A percentile compares a stretch with the other conserved stretches of the same genome.
Conservation (phyloP, 2,113 vertebrate species). For the Hucho hucho region DNA sequence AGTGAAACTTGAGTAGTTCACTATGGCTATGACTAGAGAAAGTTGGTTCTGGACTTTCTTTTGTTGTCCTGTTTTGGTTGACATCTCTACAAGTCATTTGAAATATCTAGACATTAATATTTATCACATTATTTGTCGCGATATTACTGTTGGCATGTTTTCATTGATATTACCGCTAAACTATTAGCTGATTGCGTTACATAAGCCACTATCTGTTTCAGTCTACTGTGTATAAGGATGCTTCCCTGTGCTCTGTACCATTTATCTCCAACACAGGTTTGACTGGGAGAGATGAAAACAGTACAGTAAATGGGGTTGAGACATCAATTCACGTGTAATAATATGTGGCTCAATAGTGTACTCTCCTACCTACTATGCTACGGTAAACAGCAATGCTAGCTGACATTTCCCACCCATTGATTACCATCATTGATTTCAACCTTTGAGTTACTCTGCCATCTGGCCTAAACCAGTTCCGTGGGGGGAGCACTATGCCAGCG, state of each 20-base stretch:
- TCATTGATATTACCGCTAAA: no score
- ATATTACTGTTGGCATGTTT: no score
- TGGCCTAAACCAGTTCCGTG: conserved; percentile 56
- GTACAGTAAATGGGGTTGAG: conserved; percentile 25
- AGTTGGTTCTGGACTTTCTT: no score
- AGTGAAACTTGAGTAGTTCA: no score
- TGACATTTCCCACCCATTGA: conserved; percentile 71
- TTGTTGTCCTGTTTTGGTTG: no score
- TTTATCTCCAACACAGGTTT: neutral
- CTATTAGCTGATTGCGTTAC: no score
- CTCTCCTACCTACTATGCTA: conserved; percentile 9
- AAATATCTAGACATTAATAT: no score
- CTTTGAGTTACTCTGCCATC: conserved; percentile 52
- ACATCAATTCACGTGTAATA: conserved; percentile 34
- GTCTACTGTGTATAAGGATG: no score
- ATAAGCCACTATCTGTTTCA: no score
- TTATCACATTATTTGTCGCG: no score
- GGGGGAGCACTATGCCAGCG: conserved; percentile 40
- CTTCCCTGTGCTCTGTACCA: neutral
- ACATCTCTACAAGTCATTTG: no score
- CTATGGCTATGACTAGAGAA: no score
- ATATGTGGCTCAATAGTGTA: conserved; percentile 22
- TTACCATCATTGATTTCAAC: conserved; percentile 65
- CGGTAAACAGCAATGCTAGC: conserved; percentile 50
- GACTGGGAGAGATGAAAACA: conserved; percentile 6